Percentiles rank a stretch among this genome's conserved stretches.
Evolutionary conservation across 1,140 invertebrate species (phyloP).

Genomic region (Eumaeus atala): DNA sequence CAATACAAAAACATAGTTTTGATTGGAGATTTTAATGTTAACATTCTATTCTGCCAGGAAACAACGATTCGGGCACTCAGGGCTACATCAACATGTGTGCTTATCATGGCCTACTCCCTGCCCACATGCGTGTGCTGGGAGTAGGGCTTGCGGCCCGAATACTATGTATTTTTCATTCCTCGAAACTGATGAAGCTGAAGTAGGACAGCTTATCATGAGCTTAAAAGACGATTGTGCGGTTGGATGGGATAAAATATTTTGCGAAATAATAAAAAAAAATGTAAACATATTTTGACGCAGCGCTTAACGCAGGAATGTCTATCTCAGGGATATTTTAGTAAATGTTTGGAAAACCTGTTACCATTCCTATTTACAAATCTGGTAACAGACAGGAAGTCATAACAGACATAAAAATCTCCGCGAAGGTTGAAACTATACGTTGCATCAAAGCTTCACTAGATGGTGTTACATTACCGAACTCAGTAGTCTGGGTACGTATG

Average conservation of each 20-base stretch:
- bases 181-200: constrained; percentile 12
- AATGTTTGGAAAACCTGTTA: constrained; percentile 17
- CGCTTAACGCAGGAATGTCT: constrained; percentile 15
- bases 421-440: no score
- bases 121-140: background rate
- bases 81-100: background rate
- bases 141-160: no score
- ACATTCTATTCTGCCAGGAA: background rate
- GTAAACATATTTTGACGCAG: constrained; percentile 7
- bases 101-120: background rate
- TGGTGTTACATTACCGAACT: no score
- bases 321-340: constrained; percentile 5
- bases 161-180: background rate
- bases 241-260: constrained; percentile 15
- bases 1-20: background rate
- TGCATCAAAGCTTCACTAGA: no score
- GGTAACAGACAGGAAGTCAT: constrained; percentile 14
- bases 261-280: constrained; percentile 14
- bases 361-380: constrained; percentile 18
- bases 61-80: no score
- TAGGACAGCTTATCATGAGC: constrained; percentile 11
- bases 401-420: no score
- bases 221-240: constrained; percentile 15
- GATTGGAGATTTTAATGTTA: constrained; percentile 3
- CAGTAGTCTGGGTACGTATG: no score